These are phyloP conservation scores for Malthinus flaveolus DNA, from an alignment of 2,888 invertebrate genomes.

Conservation along the genomic window DNA sequence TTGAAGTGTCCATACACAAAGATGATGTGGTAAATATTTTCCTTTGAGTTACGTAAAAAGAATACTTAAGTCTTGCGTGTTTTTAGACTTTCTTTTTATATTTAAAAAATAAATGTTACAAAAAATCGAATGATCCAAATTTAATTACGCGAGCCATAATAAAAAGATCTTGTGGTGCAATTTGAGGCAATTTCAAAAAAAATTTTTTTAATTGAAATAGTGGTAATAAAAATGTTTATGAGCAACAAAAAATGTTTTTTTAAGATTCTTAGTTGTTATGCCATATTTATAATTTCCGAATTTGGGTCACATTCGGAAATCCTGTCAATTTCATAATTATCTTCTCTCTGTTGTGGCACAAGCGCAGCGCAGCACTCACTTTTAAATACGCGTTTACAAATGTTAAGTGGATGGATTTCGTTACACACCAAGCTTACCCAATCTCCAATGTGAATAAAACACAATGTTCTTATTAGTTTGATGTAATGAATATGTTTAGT, in stretches of 20 bases:
- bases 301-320: constrained; percentile 33
- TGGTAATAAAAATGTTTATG: not conserved
- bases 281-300: constrained; percentile 19
- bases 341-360: constrained; percentile 10
- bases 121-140: too few species aligned
- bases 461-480: constrained; percentile 17
- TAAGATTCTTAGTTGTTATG: not conserved
- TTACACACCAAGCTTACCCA: constrained; percentile 29
- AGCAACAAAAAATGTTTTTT: constrained; percentile 1
- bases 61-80: too few species aligned
- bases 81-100: too few species aligned
- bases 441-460: constrained; percentile 27
- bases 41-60: too few species aligned
- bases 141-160: too few species aligned
- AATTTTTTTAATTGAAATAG: not conserved
- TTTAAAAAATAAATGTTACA: too few species aligned
- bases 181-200: too few species aligned
- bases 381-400: constrained; percentile 28
- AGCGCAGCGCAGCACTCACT: too few species aligned
- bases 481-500: constrained; percentile 21
- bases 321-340: constrained; percentile 30
- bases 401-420: constrained; percentile 33
- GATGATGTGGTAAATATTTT: too few species aligned
- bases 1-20: too few species aligned
- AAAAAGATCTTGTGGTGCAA: too few species aligned